phyloP scores from a whole-genome alignment of 2,888 invertebrate species.

The Drosophila dives region DNA sequence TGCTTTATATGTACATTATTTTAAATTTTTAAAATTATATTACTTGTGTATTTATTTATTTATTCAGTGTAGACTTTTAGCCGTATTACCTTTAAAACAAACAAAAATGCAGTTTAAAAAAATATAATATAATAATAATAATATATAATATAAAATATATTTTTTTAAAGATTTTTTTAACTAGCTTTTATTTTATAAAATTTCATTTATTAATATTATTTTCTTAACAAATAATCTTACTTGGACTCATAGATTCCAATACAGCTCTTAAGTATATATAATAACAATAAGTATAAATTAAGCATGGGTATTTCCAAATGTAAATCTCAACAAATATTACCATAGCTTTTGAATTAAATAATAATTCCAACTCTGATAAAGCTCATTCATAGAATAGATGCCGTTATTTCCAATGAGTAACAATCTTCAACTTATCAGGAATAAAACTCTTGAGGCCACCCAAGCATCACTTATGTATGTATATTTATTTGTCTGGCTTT shows the following conservation, averaged over 20 bases:
- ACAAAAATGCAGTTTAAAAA: not conserved
- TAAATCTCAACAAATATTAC: too few species aligned
- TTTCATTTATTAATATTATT: too few species aligned
- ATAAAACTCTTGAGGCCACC: slow-evolving; percentile 56
- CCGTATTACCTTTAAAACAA: too few species aligned
- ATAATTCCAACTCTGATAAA: not conserved
- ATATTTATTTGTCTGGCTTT: slow-evolving; percentile 5
- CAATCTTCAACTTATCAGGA: slow-evolving; percentile 52
- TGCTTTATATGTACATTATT: not conserved
- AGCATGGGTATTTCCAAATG: too few species aligned
- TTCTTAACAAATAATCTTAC: not conserved
- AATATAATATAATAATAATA: not conserved
- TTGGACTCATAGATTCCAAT: not conserved
- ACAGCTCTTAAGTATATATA: not conserved
- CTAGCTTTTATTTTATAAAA: too few species aligned
- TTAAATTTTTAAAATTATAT: not conserved
- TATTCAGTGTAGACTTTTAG: too few species aligned
- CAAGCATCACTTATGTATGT: slow-evolving; percentile 45
- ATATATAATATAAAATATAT: too few species aligned
- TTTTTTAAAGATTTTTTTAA: too few species aligned
- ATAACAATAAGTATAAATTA: not conserved
- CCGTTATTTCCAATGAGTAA: slow-evolving; percentile 50
- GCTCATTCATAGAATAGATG: not conserved
- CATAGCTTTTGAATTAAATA: not conserved
- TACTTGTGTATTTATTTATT: too few species aligned